A percentile compares a stretch with the other conserved stretches of the same genome.
Evolutionary conservation across 1,140 invertebrate species (phyloP).

Genomic region (Pseudomyrmex sp.): DNA sequence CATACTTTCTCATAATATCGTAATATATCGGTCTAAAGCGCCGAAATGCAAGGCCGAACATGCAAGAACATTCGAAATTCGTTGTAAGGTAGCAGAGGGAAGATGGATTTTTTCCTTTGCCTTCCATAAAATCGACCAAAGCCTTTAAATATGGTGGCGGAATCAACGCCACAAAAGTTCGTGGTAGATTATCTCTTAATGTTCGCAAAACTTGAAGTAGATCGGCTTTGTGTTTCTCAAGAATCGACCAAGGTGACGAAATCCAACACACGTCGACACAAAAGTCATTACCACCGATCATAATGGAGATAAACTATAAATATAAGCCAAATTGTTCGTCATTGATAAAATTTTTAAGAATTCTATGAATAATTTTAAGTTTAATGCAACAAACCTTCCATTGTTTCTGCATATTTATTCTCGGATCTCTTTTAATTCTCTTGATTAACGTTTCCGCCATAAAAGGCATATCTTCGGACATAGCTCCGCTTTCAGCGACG

Average conservation of each 20-base stretch:
- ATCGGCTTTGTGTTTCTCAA: slow-evolving; percentile 84
- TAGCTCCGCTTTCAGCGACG: slow-evolving; percentile 87
- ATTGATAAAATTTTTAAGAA: too few species aligned
- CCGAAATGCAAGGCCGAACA: slow-evolving; percentile 81
- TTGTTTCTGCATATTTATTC: slow-evolving; percentile 86
- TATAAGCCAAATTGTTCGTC: slow-evolving; percentile 61
- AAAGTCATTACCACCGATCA: slow-evolving; percentile 90
- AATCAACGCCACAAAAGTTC: slow-evolving; percentile 87
- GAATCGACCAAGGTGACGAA: slow-evolving; percentile 74
- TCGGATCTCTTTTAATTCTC: slow-evolving; percentile 86
- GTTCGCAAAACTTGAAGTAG: slow-evolving; percentile 85
- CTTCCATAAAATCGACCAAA: slow-evolving; percentile 66
- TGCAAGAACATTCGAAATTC: slow-evolving; percentile 85
- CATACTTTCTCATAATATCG: slow-evolving; percentile 83
- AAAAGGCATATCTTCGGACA: slow-evolving; percentile 87
- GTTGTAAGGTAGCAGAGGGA: slow-evolving; percentile 81
- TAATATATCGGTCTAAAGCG: slow-evolving; percentile 70
- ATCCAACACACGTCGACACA: slow-evolving; percentile 87
- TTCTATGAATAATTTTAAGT: too few species aligned
- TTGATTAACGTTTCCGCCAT: slow-evolving; percentile 88
- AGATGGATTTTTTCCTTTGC: slow-evolving; percentile 57
- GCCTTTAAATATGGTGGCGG: slow-evolving; percentile 82
- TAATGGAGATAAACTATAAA: slow-evolving; percentile 87
- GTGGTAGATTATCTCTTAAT: slow-evolving; percentile 87
- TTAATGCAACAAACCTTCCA: slow-evolving; percentile 88